Percentiles rank a stretch among this genome's conserved stretches.
Evolutionary conservation across 2,113 vertebrate genomes (phyloP).

Genomic region (Eptesicus fuscus): DNA sequence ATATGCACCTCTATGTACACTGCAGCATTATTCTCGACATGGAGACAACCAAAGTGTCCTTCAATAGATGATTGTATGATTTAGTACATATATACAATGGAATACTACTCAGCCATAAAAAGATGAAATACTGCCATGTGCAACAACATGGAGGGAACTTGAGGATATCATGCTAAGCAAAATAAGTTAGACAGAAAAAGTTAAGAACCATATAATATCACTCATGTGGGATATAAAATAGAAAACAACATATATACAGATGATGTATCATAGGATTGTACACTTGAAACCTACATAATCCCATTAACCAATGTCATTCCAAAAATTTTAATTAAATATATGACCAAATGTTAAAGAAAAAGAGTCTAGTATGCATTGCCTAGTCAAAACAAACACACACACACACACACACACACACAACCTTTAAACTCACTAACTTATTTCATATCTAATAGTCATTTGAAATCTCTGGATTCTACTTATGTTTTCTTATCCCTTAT

Average conservation of each 20-base stretch:
- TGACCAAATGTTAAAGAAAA: not conserved
- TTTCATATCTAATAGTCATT: not conserved
- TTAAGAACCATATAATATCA: not conserved
- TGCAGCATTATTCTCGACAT: not conserved
- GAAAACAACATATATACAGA: not conserved
- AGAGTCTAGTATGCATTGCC: not conserved
- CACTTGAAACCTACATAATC: not conserved
- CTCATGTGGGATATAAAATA: not conserved
- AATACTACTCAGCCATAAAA: not conserved
- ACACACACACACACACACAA: not conserved
- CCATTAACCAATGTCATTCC: not conserved
- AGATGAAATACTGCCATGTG: not conserved
- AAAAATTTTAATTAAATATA: not conserved
- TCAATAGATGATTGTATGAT: not conserved
- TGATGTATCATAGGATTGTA: not conserved
- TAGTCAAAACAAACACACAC: not conserved
- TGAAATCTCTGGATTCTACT: constrained; percentile 13
- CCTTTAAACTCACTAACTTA: not conserved
- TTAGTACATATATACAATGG: not conserved
- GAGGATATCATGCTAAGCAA: not conserved
- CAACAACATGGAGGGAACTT: not conserved
- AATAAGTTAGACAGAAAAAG: not conserved
- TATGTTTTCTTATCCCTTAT: not conserved
- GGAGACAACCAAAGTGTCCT: not conserved
- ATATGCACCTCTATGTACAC: not conserved